Conservation (phyloP, 2,113 vertebrate genomes). For the Naja naja region DNA sequence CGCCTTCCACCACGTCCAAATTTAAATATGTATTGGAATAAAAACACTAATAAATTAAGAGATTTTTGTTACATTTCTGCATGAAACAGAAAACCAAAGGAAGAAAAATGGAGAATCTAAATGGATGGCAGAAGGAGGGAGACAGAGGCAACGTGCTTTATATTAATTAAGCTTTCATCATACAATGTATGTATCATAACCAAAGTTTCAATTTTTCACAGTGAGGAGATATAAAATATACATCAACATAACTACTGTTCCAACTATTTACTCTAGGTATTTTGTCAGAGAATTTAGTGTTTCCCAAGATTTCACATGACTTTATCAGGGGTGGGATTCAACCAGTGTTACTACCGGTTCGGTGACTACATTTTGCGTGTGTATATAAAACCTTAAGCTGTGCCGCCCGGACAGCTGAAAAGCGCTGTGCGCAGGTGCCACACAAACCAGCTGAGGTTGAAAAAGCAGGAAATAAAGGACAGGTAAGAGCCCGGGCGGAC, state of each 20-base stretch:
- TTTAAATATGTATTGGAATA: not conserved
- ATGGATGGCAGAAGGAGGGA: not conserved
- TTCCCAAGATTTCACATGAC: not conserved
- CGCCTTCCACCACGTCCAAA: no score
- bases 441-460: no score
- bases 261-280: not conserved
- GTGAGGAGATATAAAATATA: not conserved
- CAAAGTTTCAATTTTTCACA: not conserved
- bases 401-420: no score
- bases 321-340: not conserved
- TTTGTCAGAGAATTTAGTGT: not conserved
- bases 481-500: no score
- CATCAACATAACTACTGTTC: not conserved
- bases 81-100: not conserved
- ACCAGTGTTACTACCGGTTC: no score
- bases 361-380: no score
- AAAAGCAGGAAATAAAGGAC: no score
- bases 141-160: not conserved
- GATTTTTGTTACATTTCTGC: not conserved
- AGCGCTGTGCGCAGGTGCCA: no score
- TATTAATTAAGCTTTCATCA: not conserved
- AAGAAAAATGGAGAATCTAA: not conserved
- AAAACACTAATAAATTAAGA: not conserved
- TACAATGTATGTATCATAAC: not conserved
- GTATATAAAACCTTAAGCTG: no score